phyloP scores from a whole-genome alignment of 1,140 invertebrate genomes.

The Zaprionus africanus region DNA sequence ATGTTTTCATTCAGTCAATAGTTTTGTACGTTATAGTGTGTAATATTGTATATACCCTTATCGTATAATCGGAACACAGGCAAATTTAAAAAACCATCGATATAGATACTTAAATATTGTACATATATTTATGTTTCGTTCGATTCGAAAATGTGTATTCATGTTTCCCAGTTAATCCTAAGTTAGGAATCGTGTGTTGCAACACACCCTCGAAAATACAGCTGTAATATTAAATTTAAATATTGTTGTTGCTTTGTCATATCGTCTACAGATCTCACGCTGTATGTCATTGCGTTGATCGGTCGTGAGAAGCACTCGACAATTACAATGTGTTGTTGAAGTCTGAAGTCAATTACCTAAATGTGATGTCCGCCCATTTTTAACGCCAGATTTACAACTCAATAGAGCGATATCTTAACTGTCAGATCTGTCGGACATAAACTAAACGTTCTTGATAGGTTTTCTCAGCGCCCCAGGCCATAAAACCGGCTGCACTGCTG shows the following conservation, averaged over 20 bases:
- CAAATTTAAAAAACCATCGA: slow-evolving; percentile 8
- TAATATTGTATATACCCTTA: slow-evolving; percentile 6
- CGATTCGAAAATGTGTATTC: slow-evolving; percentile 7
- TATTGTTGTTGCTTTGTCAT: not conserved
- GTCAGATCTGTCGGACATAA: slow-evolving; percentile 63
- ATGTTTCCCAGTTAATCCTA: not conserved
- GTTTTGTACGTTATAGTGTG: slow-evolving; percentile 7
- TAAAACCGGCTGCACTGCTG: slow-evolving; percentile 38
- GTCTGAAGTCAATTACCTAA: slow-evolving; percentile 67
- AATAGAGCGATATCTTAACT: slow-evolving; percentile 53
- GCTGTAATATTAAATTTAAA: not conserved
- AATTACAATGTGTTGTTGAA: slow-evolving; percentile 36
- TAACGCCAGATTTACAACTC: slow-evolving; percentile 77
- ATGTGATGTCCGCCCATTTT: slow-evolving; percentile 77
- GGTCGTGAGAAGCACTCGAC: not conserved
- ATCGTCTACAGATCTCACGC: not conserved
- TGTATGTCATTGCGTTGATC: not conserved
- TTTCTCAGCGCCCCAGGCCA: slow-evolving; percentile 53
- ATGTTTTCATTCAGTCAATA: slow-evolving; percentile 1
- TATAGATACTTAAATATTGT: not conserved
- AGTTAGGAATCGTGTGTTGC: slow-evolving; percentile 3
- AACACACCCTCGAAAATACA: slow-evolving; percentile 6
- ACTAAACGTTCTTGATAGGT: slow-evolving; percentile 71
- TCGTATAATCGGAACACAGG: not conserved
- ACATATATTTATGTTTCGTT: slow-evolving; percentile 18